Evolutionary conservation across 2,888 invertebrate genomes (phyloP).

Genomic region (Pristionchus mayeri): DNA sequence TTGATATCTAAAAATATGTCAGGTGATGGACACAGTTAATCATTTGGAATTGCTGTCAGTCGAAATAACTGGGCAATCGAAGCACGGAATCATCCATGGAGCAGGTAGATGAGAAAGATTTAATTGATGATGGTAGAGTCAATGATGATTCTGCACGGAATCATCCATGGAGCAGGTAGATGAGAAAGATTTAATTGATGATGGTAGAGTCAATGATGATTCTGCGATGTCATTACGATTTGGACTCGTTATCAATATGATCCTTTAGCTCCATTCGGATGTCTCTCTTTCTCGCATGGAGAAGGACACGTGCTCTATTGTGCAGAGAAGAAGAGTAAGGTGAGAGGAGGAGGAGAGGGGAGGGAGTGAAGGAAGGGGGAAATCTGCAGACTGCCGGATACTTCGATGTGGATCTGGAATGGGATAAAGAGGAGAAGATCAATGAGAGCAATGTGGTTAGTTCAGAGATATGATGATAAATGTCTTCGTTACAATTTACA

Average conservation of each 20-base stretch:
- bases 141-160: too few species aligned
- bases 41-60: conserved; percentile 62
- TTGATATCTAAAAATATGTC: background rate
- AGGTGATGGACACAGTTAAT: conserved; percentile 59
- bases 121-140: too few species aligned
- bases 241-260: too few species aligned
- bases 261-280: conserved; percentile 63
- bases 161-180: conserved; percentile 58
- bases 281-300: conserved; percentile 67
- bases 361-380: background rate
- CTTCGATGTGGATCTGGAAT: conserved; percentile 73
- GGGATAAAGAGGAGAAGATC: conserved; percentile 71
- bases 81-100: conserved; percentile 68
- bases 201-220: too few species aligned
- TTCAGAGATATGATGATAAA: background rate
- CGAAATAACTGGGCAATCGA: conserved; percentile 66
- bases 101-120: conserved; percentile 49
- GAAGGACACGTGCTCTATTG: conserved; percentile 74
- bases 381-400: conserved; percentile 58
- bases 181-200: conserved; percentile 1
- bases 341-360: background rate
- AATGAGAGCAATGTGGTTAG: conserved; percentile 63
- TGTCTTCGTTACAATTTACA: conserved; percentile 41
- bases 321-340: conserved; percentile 69
- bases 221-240: too few species aligned